These are phyloP conservation scores for Venustaconcha ellipsiformis DNA, from an alignment of 1,140 invertebrate species.

Conservation along the genomic window DNA sequence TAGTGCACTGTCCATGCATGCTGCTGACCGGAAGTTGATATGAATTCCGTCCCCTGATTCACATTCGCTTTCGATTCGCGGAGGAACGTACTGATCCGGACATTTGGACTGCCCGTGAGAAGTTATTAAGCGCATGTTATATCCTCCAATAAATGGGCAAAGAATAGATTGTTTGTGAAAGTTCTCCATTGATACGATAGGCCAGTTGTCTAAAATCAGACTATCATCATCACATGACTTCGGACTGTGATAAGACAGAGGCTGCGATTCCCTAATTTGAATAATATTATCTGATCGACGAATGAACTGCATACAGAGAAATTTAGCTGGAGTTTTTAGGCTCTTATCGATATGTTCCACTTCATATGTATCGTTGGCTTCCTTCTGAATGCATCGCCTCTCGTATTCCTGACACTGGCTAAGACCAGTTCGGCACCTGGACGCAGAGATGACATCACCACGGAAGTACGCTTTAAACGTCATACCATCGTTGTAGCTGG, in stretches of 20 bases:
- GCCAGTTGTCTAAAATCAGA: constrained; percentile 42
- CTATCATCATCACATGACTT: constrained; percentile 32
- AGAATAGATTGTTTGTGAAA: constrained; percentile 37
- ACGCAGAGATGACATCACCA: constrained; percentile 5
- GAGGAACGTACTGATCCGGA: constrained; percentile 28
- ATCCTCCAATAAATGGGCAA: constrained; percentile 47
- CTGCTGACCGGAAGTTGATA: constrained; percentile 41
- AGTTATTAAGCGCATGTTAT: constrained; percentile 43
- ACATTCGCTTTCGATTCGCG: constrained; percentile 54
- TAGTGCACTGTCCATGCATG: constrained; percentile 37
- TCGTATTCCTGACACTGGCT: constrained; percentile 8
- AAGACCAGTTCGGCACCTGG: constrained; percentile 6
- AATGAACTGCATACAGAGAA: constrained; percentile 52
- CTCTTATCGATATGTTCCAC: constrained; percentile 30
- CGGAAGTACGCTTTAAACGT: constrained; percentile 17
- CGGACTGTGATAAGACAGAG: constrained; percentile 26
- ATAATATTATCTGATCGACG: constrained; percentile 42
- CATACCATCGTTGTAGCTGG: neutral
- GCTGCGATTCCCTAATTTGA: constrained; percentile 35
- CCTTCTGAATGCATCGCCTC: constrained; percentile 12
- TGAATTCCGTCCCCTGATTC: constrained; percentile 47
- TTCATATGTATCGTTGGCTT: constrained; percentile 36
- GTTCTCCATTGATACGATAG: constrained; percentile 27
- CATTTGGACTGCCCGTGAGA: constrained; percentile 39
- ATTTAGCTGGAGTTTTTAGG: constrained; percentile 24